Percentiles rank a stretch among this genome's conserved stretches.
Evolutionary conservation across 2,113 vertebrate species (phyloP).

Genomic region (Aspiorhynchus laticeps): DNA sequence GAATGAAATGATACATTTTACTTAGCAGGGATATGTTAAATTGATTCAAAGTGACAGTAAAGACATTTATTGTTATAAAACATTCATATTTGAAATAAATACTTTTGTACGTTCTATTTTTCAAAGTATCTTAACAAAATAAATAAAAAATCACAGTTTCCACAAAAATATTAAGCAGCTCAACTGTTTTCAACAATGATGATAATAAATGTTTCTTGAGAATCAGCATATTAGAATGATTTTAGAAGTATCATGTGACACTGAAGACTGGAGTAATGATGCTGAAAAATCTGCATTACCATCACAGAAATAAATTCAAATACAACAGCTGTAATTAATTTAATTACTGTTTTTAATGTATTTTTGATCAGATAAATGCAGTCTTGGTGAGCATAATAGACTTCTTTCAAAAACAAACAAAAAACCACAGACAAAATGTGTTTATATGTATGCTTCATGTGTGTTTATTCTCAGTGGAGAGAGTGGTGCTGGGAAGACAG

Average conservation of each 20-base stretch:
- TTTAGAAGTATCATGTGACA: neutral
- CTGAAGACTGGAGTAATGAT: slow-evolving; percentile 1
- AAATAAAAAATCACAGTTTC: neutral
- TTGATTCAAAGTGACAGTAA: neutral
- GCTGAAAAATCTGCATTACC: neutral
- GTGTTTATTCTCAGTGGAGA: slow-evolving; percentile 79
- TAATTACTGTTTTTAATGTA: neutral
- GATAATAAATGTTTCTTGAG: neutral
- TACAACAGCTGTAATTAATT: neutral
- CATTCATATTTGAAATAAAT: neutral
- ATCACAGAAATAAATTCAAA: neutral
- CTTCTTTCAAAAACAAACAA: neutral
- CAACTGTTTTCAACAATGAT: neutral
- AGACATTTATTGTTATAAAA: neutral
- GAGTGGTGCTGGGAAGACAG: slow-evolving; percentile 92
- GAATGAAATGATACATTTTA: too few relatives aligned
- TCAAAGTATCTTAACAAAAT: too few relatives aligned
- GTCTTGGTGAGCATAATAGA: neutral
- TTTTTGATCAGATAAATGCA: neutral
- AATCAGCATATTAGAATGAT: neutral
- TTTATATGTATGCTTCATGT: neutral
- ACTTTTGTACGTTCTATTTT: neutral
- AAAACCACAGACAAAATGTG: neutral
- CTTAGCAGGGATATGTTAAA: too few relatives aligned
- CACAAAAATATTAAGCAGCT: neutral